phyloP scores from a whole-genome alignment of 1,140 invertebrate genomes.

The Trissolcus basalis region DNA sequence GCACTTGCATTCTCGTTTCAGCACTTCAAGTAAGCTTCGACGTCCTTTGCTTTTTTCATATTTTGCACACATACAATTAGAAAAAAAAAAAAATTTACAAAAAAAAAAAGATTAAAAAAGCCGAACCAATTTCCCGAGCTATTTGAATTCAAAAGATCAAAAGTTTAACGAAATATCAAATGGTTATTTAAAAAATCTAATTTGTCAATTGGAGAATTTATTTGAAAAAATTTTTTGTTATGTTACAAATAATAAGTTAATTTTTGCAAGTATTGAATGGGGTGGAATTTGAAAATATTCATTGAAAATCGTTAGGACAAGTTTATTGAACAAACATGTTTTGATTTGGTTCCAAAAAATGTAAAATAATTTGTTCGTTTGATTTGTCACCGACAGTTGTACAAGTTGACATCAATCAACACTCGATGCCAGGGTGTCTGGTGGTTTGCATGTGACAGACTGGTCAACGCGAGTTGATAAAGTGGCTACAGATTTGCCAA shows the following conservation, averaged over 20 bases:
- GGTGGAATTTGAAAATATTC: too few relatives aligned
- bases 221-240: too few relatives aligned
- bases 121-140: too few relatives aligned
- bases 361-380: background rate
- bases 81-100: conserved; percentile 32
- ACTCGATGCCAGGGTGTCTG: conserved; percentile 29
- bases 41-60: conserved; percentile 37
- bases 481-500: conserved; percentile 61
- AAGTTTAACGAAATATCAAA: too few relatives aligned
- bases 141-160: too few relatives aligned
- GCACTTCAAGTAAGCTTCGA: conserved; percentile 52
- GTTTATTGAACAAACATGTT: background rate
- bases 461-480: conserved; percentile 59
- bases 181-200: too few relatives aligned
- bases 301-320: too few relatives aligned
- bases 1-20: conserved; percentile 50
- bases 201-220: too few relatives aligned
- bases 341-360: background rate
- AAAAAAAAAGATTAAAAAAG: too few relatives aligned
- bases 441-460: conserved; percentile 60
- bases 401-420: conserved; percentile 26
- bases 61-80: conserved; percentile 41
- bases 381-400: conserved; percentile 29
- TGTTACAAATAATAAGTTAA: too few relatives aligned
- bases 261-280: too few relatives aligned